These are phyloP conservation scores for Philopedon plagiatum DNA, from an alignment of 2,888 invertebrate species.

Conservation along the genomic window DNA sequence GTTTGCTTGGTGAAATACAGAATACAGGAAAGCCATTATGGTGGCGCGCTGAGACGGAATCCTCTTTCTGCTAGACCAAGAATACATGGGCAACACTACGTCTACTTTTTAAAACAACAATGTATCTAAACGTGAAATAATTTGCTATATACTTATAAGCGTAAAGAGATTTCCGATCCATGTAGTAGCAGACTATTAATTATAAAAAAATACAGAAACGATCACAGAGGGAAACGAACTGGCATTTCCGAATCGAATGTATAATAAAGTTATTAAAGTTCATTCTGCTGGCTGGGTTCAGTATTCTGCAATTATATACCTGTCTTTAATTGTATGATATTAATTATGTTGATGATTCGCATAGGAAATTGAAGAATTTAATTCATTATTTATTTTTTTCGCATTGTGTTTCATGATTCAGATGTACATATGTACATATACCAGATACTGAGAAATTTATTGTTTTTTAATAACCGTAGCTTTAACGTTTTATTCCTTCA, in stretches of 20 bases:
- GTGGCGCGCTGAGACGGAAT: too few species aligned
- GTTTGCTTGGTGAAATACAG: too few species aligned
- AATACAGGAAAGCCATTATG: too few species aligned
- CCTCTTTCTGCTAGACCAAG: too few species aligned
- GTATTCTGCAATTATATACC: slow-evolving; percentile 13
- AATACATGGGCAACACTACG: too few species aligned
- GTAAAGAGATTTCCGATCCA: too few species aligned
- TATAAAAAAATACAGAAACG: background rate
- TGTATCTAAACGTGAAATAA: too few species aligned
- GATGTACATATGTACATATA: too few species aligned
- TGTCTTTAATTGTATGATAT: background rate
- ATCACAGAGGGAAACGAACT: slow-evolving; percentile 4
- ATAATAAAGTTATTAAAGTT: slow-evolving; percentile 19
- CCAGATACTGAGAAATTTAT: background rate
- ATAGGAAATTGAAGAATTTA: background rate
- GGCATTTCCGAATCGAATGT: background rate
- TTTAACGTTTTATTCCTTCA: background rate
- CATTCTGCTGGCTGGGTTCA: background rate
- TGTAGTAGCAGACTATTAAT: background rate
- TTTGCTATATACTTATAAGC: too few species aligned
- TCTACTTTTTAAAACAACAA: too few species aligned
- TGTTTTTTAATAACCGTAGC: background rate
- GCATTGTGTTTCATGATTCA: background rate
- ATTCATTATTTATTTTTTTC: background rate
- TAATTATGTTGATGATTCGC: background rate